A percentile compares a stretch with the other conserved stretches of the same genome.
phyloP scores from a whole-genome alignment of 2,113 vertebrate species.

The Cephalopholis sonnerati region DNA sequence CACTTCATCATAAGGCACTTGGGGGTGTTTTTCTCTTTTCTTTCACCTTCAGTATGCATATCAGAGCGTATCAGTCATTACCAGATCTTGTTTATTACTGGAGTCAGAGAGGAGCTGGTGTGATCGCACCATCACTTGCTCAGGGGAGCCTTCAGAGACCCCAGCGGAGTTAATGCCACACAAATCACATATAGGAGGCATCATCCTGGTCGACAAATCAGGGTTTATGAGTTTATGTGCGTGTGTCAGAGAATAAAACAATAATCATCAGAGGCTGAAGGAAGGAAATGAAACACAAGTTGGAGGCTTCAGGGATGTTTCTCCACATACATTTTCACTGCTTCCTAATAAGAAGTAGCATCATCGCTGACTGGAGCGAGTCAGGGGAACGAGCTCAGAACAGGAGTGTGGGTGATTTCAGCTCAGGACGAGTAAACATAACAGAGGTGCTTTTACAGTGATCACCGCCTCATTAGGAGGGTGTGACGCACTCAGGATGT shows the following conservation, averaged over 20 bases:
- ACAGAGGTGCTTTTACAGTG: slow-evolving; percentile 35
- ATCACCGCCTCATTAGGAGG: slow-evolving; percentile 53
- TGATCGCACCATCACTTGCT: slow-evolving; percentile 11
- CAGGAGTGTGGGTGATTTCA: not conserved
- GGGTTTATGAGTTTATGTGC: slow-evolving; percentile 1
- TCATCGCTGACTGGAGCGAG: not conserved
- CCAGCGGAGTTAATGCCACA: slow-evolving; percentile 45
- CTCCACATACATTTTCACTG: not conserved
- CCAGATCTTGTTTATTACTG: slow-evolving; percentile 32
- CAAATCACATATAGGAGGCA: slow-evolving; percentile 43
- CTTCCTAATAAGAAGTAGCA: not conserved
- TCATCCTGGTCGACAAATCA: slow-evolving; percentile 19
- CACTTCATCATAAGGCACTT: slow-evolving; percentile 48
- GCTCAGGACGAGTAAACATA: slow-evolving; percentile 32
- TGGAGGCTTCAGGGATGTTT: slow-evolving; percentile 22
- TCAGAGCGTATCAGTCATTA: slow-evolving; percentile 37
- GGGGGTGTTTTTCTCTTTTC: slow-evolving; percentile 24
- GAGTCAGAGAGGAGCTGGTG: slow-evolving; percentile 20
- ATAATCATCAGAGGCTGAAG: slow-evolving; percentile 1
- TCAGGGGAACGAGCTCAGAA: slow-evolving; percentile 1
- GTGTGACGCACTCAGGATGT: slow-evolving; percentile 60
- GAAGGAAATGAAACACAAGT: slow-evolving; percentile 33
- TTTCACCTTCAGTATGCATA: slow-evolving; percentile 12
- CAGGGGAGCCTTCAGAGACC: slow-evolving; percentile 35
- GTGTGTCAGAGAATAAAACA: slow-evolving; percentile 14